These are phyloP conservation scores for Gallinago stenura DNA, from an alignment of 2,797 vertebrate species.

Conservation along the genomic window DNA sequence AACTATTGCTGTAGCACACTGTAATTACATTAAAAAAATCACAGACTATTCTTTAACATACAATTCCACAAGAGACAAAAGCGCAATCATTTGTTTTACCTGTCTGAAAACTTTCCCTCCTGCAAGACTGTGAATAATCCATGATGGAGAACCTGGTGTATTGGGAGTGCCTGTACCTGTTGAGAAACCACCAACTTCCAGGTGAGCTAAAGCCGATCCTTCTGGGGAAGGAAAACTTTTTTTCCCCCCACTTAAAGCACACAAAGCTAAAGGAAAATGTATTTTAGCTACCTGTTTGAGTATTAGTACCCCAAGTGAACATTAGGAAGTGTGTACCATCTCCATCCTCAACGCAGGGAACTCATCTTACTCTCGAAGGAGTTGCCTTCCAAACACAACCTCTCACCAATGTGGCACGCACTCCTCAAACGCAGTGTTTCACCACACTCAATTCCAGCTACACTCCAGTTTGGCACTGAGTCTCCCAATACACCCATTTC, in stretches of 20 bases:
- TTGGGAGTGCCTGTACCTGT: neutral
- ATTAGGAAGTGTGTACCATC: rapidly evolving
- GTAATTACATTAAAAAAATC: neutral
- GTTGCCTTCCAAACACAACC: neutral
- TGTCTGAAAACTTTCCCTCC: neutral
- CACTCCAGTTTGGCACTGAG: neutral
- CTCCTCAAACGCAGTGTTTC: neutral
- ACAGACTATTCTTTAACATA: neutral
- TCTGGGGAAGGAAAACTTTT: neutral
- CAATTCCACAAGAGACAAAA: neutral
- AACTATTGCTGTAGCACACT: neutral
- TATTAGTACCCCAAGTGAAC: rapidly evolving
- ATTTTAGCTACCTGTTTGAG: neutral
- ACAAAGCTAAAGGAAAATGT: neutral
- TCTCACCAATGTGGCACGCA: neutral
- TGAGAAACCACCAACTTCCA: neutral
- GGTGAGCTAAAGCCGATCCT: neutral
- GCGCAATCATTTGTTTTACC: rapidly evolving
- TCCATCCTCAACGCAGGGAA: neutral
- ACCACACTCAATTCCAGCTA: neutral
- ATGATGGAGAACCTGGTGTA: neutral
- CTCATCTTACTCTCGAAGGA: neutral
- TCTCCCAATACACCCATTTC: neutral
- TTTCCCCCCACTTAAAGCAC: neutral
- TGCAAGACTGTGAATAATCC: neutral